These are phyloP conservation scores for Neodontobutis hainanensis DNA, from an alignment of 2,113 vertebrate genomes.

Conservation along the genomic window DNA sequence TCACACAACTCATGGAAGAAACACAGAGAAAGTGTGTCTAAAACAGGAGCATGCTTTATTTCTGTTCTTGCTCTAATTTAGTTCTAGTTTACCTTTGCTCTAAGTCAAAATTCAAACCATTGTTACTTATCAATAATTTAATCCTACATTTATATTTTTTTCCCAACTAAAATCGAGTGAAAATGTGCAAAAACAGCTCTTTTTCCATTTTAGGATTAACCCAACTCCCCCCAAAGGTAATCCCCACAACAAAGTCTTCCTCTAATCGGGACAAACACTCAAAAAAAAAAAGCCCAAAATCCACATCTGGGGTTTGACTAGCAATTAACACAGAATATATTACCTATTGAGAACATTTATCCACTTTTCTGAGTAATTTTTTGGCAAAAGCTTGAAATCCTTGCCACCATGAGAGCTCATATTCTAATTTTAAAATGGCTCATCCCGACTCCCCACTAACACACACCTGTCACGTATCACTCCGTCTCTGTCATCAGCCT, in stretches of 20 bases:
- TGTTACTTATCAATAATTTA: not conserved
- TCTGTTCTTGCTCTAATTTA: too few relatives aligned
- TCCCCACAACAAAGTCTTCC: not conserved
- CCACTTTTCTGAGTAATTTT: conserved; percentile 9
- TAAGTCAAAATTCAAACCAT: too few relatives aligned
- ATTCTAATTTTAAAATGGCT: conserved; percentile 54
- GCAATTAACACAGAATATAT: conserved; percentile 23
- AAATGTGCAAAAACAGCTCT: not conserved
- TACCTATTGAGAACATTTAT: conserved; percentile 29
- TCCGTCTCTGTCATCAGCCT: conserved; percentile 51
- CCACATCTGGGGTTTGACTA: conserved; percentile 26
- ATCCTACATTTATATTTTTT: not conserved
- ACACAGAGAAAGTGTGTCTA: too few relatives aligned
- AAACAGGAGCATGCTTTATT: too few relatives aligned
- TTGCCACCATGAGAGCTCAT: conserved; percentile 30
- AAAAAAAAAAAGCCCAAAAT: not conserved
- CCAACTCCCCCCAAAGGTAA: conserved; percentile 1
- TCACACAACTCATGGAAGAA: too few relatives aligned
- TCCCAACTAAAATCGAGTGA: not conserved
- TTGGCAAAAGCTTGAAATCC: conserved; percentile 27
- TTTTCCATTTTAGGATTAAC: not conserved
- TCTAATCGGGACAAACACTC: not conserved
- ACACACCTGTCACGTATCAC: conserved; percentile 50
- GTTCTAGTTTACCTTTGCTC: too few relatives aligned
- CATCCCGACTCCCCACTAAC: conserved; percentile 34